Conservation (phyloP, 2,113 vertebrate genomes). For the Cyrtonyx montezumae region DNA sequence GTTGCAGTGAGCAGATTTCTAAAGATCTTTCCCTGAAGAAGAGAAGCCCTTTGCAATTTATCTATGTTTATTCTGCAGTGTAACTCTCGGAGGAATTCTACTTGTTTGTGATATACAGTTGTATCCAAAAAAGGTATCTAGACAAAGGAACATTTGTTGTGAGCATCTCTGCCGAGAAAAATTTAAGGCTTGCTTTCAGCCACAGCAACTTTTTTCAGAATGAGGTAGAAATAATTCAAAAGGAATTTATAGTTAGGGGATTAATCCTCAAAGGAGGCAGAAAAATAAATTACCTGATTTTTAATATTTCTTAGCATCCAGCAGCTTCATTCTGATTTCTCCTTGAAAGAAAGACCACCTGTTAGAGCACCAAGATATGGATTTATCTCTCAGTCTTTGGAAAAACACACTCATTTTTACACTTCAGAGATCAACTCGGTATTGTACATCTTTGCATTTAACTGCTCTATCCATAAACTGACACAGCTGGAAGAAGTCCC, state of each 20-base stretch:
- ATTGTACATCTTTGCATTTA: background rate
- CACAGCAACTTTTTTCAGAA: constrained; percentile 31
- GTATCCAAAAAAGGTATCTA: background rate
- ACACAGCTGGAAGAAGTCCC: background rate
- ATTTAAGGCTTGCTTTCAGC: constrained; percentile 24
- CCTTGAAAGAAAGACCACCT: constrained; percentile 26
- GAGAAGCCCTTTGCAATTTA: background rate
- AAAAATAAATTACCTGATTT: constrained; percentile 50
- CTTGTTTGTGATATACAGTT: background rate
- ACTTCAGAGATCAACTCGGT: background rate
- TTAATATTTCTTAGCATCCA: constrained; percentile 14
- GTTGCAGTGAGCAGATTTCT: background rate
- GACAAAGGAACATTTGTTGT: background rate
- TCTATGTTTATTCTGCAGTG: background rate
- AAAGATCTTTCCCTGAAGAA: background rate
- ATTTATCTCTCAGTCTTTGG: background rate
- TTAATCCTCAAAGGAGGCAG: background rate
- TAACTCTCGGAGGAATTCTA: background rate
- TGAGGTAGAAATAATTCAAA: constrained; percentile 21
- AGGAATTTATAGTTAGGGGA: constrained; percentile 46
- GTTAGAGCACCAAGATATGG: background rate
- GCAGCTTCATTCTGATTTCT: background rate
- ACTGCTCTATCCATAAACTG: background rate
- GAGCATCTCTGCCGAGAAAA: background rate
- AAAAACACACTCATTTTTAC: background rate